A percentile compares a stretch with the other conserved stretches of the same genome.
Evolutionary conservation across 2,797 vertebrate species (phyloP).

Genomic region (Cheirogaleus major): DNA sequence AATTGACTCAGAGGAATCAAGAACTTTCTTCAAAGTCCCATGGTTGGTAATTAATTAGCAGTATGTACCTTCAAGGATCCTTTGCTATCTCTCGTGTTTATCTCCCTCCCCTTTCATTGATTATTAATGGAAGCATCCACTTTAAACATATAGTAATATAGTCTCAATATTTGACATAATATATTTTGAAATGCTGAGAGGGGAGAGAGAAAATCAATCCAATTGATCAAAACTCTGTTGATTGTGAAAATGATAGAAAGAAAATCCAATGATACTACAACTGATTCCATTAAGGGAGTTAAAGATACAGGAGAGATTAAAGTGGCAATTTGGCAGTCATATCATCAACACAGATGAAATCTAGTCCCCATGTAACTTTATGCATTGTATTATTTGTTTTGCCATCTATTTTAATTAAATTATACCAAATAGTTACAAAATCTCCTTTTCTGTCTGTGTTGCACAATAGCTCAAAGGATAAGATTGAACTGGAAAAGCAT

Average conservation of each 20-base stretch:
- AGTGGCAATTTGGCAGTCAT: neutral
- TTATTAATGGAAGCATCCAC: slow-evolving; percentile 31
- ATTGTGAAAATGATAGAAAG: slow-evolving; percentile 46
- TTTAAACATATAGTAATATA: slow-evolving; percentile 18
- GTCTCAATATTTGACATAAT: slow-evolving; percentile 37
- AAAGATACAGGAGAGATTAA: slow-evolving; percentile 47
- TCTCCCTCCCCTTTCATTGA: neutral
- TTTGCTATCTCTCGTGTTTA: neutral
- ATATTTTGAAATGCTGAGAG: slow-evolving; percentile 48
- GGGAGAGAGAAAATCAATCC: slow-evolving; percentile 23
- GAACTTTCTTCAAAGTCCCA: slow-evolving; percentile 52
- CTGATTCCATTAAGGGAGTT: neutral
- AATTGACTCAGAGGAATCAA: neutral
- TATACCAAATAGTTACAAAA: slow-evolving; percentile 64
- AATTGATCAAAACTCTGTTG: slow-evolving; percentile 49
- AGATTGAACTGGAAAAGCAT: neutral
- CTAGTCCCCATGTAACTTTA: slow-evolving; percentile 23
- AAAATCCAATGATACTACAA: neutral
- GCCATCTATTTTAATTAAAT: slow-evolving; percentile 56
- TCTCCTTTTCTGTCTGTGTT: slow-evolving; percentile 10
- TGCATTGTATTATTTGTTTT: slow-evolving; percentile 54
- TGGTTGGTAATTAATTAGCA: slow-evolving; percentile 48
- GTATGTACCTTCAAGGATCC: slow-evolving; percentile 15
- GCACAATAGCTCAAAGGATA: slow-evolving; percentile 1
- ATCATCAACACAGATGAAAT: slow-evolving; percentile 25